Base-by-base conservation (phyloP, 1,140 invertebrate genomes). In the Oreohelix idahoensis region DNA sequence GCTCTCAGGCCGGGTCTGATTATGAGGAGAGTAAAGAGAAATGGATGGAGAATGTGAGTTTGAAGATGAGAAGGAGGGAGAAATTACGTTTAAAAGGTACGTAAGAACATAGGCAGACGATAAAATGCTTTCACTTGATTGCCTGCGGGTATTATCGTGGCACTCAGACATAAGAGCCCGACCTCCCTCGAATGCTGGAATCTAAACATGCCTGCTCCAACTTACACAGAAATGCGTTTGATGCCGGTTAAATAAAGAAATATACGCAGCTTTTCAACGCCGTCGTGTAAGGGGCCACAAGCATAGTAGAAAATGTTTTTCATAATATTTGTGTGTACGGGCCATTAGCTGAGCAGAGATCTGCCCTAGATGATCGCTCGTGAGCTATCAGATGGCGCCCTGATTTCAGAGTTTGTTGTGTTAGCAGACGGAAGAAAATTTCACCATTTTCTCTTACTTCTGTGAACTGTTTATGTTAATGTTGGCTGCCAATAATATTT, bases 281-380 rank as follows among this genome's bases (percentile, higher is more conserved):
- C 1, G 63, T 29, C 20, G 4, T 32, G n/a, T 66, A 66, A 29
- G 63, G 29, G 63, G 29, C n/a, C 63, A 32, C 29, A 66, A 66
- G n/a, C 11, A 32, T 4, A 10, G n/a, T 29, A 32, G 63, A 66
- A 32, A 29, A 66, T 66, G 63, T 66, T 66, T 66, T 8, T 66
- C 63, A 66, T 66, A 66, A 66, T 66, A 66, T 66, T 66, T 66
- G 29, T 32, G 63, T 66, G 17, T 66, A 32, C 63, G 29, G 63
- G 63, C n/a, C 63, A 66, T 66, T 66, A 66, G 63, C n/a, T 23
- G 63, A 32, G 29, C 63, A 17, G 63, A 66, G 1, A 66, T 66
- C 63, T 66, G 63, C 63, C 63, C n/a, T 17, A 66, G 63, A 11
- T 66, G 29, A 66, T 49, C 11, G 26, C 20, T 75, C 0, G 42